Evolutionary conservation across 2,888 invertebrate species (phyloP).

Genomic region (Anaspis maculata): DNA sequence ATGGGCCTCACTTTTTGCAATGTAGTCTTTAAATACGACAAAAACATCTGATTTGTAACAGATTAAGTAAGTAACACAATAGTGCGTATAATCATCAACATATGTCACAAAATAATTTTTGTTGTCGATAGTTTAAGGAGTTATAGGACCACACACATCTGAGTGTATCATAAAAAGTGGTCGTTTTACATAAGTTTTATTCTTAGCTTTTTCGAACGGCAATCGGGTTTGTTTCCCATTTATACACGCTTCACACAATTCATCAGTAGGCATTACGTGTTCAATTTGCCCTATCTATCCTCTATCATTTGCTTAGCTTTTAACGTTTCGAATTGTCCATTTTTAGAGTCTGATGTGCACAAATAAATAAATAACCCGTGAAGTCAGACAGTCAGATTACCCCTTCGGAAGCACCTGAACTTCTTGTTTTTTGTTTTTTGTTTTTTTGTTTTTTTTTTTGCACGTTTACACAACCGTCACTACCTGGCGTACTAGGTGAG

Average conservation of each 20-base stretch:
- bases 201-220: conserved; percentile 10
- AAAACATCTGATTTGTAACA: conserved; percentile 15
- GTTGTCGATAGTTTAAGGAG: conserved; percentile 10
- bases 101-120: conserved; percentile 14
- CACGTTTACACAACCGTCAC: too few relatives aligned
- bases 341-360: too few relatives aligned
- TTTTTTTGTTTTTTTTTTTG: too few relatives aligned
- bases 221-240: conserved; percentile 8
- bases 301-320: too few relatives aligned
- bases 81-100: conserved; percentile 14
- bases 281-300: too few relatives aligned
- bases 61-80: conserved; percentile 11
- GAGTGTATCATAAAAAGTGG: conserved; percentile 12
- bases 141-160: conserved; percentile 15
- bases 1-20: conserved; percentile 13
- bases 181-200: conserved; percentile 7
- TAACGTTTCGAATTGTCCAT: too few relatives aligned
- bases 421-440: too few relatives aligned
- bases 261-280: conserved; percentile 1
- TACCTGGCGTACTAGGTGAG: too few relatives aligned
- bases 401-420: too few relatives aligned
- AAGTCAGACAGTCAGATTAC: too few relatives aligned
- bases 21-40: conserved; percentile 11
- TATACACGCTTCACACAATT: conserved; percentile 10
- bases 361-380: too few relatives aligned